Evolutionary conservation across 1,140 invertebrate species (phyloP).

Genomic region (Saxidomus purpurata): DNA sequence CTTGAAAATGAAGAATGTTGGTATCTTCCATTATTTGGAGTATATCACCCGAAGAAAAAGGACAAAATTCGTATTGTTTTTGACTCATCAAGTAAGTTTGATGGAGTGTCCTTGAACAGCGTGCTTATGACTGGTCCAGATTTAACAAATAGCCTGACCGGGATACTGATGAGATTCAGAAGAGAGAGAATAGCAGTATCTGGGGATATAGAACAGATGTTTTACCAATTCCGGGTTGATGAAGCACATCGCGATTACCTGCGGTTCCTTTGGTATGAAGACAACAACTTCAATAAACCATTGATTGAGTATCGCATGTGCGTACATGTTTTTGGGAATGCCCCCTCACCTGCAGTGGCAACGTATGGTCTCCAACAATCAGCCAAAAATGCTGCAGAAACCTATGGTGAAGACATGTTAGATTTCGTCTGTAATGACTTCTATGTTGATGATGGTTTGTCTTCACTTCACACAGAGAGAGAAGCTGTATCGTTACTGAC

Average conservation of each 20-base stretch:
- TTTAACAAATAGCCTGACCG: too few species aligned
- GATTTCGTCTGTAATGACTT: constrained; percentile 48
- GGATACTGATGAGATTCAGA: constrained; percentile 66
- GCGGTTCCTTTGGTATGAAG: constrained; percentile 57
- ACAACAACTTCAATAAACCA: constrained; percentile 44
- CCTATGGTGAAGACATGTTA: neutral
- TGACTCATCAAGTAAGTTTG: constrained; percentile 38
- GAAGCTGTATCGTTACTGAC: constrained; percentile 56
- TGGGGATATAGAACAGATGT: constrained; percentile 51
- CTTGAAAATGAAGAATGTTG: too few species aligned
- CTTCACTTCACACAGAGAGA: constrained; percentile 19
- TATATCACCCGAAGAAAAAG: too few species aligned
- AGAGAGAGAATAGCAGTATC: constrained; percentile 49
- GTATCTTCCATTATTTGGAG: too few species aligned
- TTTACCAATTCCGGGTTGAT: constrained; percentile 26
- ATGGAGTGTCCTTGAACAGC: constrained; percentile 71
- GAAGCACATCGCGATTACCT: neutral
- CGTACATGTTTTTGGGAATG: constrained; percentile 64
- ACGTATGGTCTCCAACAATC: constrained; percentile 40
- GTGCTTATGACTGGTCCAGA: constrained; percentile 77
- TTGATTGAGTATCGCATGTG: too few species aligned
- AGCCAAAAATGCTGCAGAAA: constrained; percentile 1
- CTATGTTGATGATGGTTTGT: constrained; percentile 61
- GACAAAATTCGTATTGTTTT: too few species aligned
- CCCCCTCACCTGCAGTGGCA: constrained; percentile 48